Percentiles rank a stretch among this genome's conserved stretches.
Conservation (phyloP, 2,113 vertebrate species). For the Brienomyrus brachyistius region DNA sequence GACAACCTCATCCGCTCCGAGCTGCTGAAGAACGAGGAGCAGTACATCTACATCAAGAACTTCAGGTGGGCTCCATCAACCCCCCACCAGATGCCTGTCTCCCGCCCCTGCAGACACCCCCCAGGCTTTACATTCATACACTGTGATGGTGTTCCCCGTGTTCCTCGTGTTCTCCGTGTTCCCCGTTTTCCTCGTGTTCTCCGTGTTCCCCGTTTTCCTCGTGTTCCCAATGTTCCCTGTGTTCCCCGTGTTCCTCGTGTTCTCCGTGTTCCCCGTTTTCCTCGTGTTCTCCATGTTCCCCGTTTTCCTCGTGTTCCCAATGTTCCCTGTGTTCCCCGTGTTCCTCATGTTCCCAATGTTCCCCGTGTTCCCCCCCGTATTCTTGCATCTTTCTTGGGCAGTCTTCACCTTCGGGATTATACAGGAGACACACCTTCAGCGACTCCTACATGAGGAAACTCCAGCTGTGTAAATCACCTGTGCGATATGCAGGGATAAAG, state of each 20-base stretch:
- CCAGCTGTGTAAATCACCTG: neutral
- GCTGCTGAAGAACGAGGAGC: constrained; percentile 74
- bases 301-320: neutral
- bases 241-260: neutral
- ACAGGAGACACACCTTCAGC: neutral
- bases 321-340: neutral
- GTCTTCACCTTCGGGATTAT: neutral
- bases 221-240: neutral
- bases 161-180: neutral
- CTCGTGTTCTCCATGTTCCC: neutral
- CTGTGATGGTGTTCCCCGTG: neutral
- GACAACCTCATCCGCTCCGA: constrained; percentile 82
- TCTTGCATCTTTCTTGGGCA: neutral
- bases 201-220: neutral
- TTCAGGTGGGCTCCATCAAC: constrained; percentile 65
- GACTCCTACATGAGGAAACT: neutral
- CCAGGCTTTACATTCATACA: neutral
- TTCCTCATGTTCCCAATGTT: neutral
- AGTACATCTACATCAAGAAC: constrained; percentile 73
- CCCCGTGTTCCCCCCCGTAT: neutral
- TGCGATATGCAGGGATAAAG: neutral
- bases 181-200: neutral
- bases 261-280: no score
- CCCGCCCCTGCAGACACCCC: neutral
- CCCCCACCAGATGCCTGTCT: neutral